These are phyloP conservation scores for Chelonia mydas DNA, from an alignment of 2,797 vertebrate species.

Conservation along the genomic window DNA sequence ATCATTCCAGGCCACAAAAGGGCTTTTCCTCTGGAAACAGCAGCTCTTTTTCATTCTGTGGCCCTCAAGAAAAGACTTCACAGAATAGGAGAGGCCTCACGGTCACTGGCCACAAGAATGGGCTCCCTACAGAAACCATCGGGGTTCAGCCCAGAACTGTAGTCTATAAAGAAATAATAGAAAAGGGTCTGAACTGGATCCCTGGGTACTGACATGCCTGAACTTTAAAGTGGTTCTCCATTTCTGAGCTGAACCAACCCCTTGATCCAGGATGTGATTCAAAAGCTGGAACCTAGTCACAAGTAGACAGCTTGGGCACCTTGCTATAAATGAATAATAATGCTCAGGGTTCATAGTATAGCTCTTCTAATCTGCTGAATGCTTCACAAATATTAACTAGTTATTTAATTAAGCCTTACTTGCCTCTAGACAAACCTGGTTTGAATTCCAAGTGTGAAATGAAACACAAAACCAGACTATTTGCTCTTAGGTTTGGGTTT, in stretches of 20 bases:
- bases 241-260: neutral
- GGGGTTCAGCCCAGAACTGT: neutral
- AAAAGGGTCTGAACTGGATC: neutral
- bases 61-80: neutral
- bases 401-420: neutral
- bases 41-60: neutral
- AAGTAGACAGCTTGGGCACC: neutral
- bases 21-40: neutral
- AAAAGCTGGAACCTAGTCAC: neutral
- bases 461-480: neutral
- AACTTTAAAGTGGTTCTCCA: neutral
- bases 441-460: neutral
- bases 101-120: neutral
- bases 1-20: neutral
- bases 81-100: neutral
- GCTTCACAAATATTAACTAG: neutral
- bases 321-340: neutral
- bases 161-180: neutral
- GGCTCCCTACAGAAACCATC: neutral
- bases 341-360: neutral
- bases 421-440: neutral
- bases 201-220: neutral
- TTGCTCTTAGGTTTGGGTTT: neutral
- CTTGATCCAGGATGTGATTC: neutral
- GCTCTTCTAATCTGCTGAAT: neutral